phyloP scores from a whole-genome alignment of 2,113 vertebrate genomes.

The Eonycteris spelaea region DNA sequence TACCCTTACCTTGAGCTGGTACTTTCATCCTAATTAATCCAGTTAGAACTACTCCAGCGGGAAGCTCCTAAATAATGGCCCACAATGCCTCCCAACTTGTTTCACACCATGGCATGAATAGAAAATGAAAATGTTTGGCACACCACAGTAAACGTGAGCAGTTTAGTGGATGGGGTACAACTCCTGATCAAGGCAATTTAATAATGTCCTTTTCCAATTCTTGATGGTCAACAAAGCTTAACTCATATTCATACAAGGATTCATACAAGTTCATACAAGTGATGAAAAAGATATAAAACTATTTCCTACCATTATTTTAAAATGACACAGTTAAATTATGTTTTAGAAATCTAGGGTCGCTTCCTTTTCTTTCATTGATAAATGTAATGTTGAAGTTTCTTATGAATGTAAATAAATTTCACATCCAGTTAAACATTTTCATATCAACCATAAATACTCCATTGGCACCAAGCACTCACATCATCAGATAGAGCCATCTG shows the following conservation, averaged over 20 bases:
- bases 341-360: not conserved
- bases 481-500: not conserved
- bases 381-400: not conserved
- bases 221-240: not conserved
- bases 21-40: not conserved
- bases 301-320: not conserved
- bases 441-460: not conserved
- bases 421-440: not conserved
- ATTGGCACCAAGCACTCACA: not conserved
- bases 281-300: not conserved
- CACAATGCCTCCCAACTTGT: not conserved
- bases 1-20: not conserved
- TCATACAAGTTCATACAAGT: not conserved
- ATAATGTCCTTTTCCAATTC: not conserved
- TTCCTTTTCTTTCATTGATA: not conserved
- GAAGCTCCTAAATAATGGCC: not conserved
- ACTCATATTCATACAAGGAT: not conserved
- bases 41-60: not conserved
- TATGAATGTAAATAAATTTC: not conserved
- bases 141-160: not conserved
- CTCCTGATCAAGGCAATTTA: not conserved
- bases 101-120: not conserved
- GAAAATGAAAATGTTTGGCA: not conserved
- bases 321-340: not conserved
- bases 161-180: not conserved